Evolutionary conservation across 1,140 invertebrate genomes (phyloP), one percentile per base, ranked within the genome.

Genomic region (Saxidomus purpurata): DNA sequence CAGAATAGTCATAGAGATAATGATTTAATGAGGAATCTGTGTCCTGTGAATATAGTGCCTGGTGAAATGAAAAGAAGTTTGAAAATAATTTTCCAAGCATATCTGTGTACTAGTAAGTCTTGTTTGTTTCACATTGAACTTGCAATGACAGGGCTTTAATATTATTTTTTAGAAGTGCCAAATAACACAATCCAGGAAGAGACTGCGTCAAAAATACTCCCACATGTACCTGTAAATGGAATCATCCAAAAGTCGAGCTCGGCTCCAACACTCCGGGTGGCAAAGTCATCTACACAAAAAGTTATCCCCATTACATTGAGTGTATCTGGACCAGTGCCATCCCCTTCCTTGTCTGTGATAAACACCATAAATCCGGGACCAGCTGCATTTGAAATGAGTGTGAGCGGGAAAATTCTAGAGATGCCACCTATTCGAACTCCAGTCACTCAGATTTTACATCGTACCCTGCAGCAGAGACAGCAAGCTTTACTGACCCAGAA

Each of bases 381-480:
- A 38, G 83, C 83, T 11, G 83, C 61, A 11, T 85, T 85, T 76
- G 83, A 85, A 25, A 74, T 85, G 69, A 76, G 63, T 34, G 67
- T 52, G 1, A 83, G 59, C 38, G 67, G 67, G 17, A 85, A 85
- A 52, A 47, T 85, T 0, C 40, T 85, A n/a, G 83, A 85, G 36
- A 52, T 85, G 3, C 61, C 63, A 13, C 71, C 85, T 13, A 38
- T 55, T 4, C 96, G 96, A 92, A 95, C 96, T 94, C 95, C 96
- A 6, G 84, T 90, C 25, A 91, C 88, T 31, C 96, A 96, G 38
- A 95, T 96, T 17, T 95, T 96, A 3, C 89, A 96, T 28, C 90
- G 88, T 59, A 90, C 91, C 0, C 80, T 92, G 8, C 89, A 74
- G 52, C 87, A 89, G 84, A 77, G 81, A 69, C 47, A 79, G 47